A percentile compares a stretch with the other conserved stretches of the same genome.
Conservation (phyloP, 2,113 vertebrate species). For the Oryzias celebensis region DNA sequence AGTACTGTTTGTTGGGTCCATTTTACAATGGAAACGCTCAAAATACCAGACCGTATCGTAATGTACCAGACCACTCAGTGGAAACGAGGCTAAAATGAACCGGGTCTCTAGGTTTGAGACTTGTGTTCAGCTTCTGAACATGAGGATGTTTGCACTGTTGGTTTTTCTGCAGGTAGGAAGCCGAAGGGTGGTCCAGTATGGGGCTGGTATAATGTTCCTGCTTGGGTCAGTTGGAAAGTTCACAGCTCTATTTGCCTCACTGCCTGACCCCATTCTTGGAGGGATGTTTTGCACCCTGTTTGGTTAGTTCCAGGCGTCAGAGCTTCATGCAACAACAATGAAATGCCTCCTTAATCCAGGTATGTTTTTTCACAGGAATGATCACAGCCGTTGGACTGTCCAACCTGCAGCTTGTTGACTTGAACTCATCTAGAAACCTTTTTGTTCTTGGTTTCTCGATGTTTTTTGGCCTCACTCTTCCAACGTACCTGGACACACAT, state of each 20-base stretch:
- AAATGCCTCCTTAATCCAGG: background rate
- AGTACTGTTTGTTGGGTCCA: no score
- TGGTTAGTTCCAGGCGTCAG: constrained; percentile 72
- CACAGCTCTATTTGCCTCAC: constrained; percentile 91
- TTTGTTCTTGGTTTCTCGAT: constrained; percentile 95
- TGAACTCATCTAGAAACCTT: constrained; percentile 96
- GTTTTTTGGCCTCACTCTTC: constrained; percentile 92
- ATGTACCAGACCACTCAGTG: no score
- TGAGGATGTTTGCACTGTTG: background rate
- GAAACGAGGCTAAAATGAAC: no score
- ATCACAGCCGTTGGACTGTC: constrained; percentile 96
- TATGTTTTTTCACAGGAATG: constrained; percentile 81
- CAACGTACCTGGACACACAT: constrained; percentile 86
- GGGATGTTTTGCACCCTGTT: constrained; percentile 98
- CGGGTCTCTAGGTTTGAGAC: background rate
- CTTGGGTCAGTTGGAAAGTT: constrained; percentile 93
- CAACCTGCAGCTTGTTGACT: constrained; percentile 93
- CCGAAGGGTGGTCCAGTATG: constrained; percentile 93
- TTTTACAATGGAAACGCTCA: no score
- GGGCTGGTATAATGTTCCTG: constrained; percentile 90
- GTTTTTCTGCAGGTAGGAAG: constrained; percentile 87
- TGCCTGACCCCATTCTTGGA: constrained; percentile 93
- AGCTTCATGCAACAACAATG: background rate
- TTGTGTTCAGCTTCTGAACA: background rate
- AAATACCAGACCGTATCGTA: no score